phyloP scores from a whole-genome alignment of 2,113 vertebrate species.

The Puffinus mauretanicus region DNA sequence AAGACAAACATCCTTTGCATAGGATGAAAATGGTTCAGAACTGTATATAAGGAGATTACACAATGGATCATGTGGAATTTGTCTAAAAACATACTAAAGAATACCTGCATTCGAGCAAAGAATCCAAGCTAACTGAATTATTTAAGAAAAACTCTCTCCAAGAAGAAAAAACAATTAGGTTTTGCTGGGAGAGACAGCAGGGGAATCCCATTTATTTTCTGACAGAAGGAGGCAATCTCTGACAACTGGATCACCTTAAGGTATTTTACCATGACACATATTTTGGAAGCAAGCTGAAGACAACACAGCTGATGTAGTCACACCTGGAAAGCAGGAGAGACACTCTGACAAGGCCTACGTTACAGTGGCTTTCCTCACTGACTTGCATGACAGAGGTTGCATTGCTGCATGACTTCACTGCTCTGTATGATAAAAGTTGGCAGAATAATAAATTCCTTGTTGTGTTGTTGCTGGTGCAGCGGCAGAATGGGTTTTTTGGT shows the following conservation, averaged over 20 bases:
- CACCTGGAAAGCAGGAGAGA: neutral
- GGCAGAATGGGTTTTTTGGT: neutral
- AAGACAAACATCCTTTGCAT: neutral
- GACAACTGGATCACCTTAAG: neutral
- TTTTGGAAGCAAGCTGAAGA: neutral
- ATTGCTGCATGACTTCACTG: neutral
- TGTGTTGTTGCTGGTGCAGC: neutral
- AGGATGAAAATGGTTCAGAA: neutral
- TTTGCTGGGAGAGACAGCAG: neutral
- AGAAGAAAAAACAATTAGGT: neutral
- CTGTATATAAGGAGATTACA: neutral
- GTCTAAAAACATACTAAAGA: neutral
- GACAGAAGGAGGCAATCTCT: neutral
- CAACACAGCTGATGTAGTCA: accelerated
- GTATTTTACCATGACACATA: neutral
- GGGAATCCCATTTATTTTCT: neutral
- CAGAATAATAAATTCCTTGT: neutral
- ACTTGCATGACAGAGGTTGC: neutral
- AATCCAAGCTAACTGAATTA: neutral
- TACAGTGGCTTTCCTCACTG: neutral
- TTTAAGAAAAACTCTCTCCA: neutral
- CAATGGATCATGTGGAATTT: neutral
- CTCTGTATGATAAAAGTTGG: neutral
- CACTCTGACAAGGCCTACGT: neutral
- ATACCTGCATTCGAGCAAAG: neutral